Evolutionary conservation across 2,888 invertebrate species (phyloP), one percentile per base, ranked within the genome.

Genomic region (Philhelius pedissequus): DNA sequence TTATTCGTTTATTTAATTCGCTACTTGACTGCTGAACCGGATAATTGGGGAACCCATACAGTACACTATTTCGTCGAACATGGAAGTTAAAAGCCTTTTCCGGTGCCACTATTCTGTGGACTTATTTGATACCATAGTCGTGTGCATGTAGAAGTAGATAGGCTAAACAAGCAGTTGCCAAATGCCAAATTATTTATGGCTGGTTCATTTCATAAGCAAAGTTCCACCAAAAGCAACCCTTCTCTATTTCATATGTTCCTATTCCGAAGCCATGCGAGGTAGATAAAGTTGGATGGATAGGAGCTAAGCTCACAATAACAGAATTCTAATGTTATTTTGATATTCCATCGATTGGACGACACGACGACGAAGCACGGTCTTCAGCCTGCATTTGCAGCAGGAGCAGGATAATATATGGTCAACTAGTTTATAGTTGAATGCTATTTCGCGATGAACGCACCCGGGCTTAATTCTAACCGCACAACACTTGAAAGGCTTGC

Each of bases 101-200:
- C 62, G 62, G 43, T 45, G 8, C 6, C 20, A n/a, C 48, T 25
- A 48, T 32, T 64, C 22, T 58, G 30, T 45, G 52, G 20, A 60
- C 60, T 64, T 38, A 25, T 25, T 25, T 5, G 25, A 4, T 25
- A 38, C 4, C 22, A 38, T 30, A n/a, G n/a, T n/a, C n/a, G n/a
- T n/a, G n/a, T n/a, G n/a, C n/a, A n/a, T n/a, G n/a, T n/a, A 60
- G 20, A 48, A 30, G 9, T 11, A 48, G 30, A 40, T 50, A 38
- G 11, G 30, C 43, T 27, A 48, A 60, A 43, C 20, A 71, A 68
- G 45, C 60, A 52, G 11, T 54, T 71, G 25, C 82, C 77, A 68
- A n/a, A 48, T 40, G 74, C 40, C 78, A 83, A 78, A 83, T 83
- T 83, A 83, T 83, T 83, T 83, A 83, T 78, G 82, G 78, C 58